Conservation (phyloP, 92 coral and sea anemone species). For the Bergia puertoricense region DNA sequence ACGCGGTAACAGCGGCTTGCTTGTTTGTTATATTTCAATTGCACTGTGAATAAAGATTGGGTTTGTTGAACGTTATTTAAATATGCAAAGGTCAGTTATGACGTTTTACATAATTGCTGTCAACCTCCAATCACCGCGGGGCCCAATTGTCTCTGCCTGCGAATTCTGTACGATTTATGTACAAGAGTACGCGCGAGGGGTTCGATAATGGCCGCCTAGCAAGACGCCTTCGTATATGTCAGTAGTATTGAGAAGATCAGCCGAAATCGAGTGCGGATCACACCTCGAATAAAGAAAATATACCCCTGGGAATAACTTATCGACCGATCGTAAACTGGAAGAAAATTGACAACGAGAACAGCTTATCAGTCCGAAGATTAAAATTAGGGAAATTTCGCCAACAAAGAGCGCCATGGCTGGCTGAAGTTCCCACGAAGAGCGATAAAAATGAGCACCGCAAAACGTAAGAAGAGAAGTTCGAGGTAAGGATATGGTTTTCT, state of each 20-base stretch:
- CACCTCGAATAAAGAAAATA: conserved; percentile 18
- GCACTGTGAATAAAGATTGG: conserved; percentile 28
- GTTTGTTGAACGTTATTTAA: conserved; percentile 47
- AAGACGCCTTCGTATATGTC: background rate
- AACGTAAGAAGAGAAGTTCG: conserved; percentile 89
- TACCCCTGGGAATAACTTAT: conserved; percentile 18
- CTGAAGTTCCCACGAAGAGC: conserved; percentile 40
- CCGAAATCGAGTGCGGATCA: background rate
- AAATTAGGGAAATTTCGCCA: conserved; percentile 25
- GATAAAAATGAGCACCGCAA: conserved; percentile 82
- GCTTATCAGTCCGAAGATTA: conserved; percentile 41
- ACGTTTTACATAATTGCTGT: conserved; percentile 70
- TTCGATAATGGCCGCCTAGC: conserved; percentile 36
- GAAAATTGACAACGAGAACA: conserved; percentile 21
- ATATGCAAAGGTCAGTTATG: conserved; percentile 84
- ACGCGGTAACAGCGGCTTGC: background rate
- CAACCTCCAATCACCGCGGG: conserved; percentile 76
- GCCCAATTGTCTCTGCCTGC: conserved; percentile 70
- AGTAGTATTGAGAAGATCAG: conserved; percentile 25
- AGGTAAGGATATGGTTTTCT: conserved; percentile 60
- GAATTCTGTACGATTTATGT: conserved; percentile 61
- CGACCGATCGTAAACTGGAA: conserved; percentile 30
- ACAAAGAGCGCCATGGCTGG: conserved; percentile 48
- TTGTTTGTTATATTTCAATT: conserved; percentile 24
- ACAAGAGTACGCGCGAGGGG: conserved; percentile 39